Conservation (phyloP, 2,113 vertebrate genomes). For the Plectropomus leopardus region DNA sequence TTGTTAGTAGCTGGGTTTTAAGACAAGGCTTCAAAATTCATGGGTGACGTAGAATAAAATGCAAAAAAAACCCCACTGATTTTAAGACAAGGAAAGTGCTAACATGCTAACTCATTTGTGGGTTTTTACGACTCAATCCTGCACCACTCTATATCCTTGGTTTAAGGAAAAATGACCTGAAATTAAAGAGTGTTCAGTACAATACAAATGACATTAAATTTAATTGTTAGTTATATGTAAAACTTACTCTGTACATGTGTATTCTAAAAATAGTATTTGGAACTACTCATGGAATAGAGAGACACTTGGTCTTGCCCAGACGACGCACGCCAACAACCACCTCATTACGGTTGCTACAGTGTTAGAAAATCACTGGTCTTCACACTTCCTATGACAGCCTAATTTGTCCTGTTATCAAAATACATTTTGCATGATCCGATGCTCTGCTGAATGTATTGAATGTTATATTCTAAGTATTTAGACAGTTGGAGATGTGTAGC, state of each 20-base stretch:
- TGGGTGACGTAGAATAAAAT: too few relatives aligned
- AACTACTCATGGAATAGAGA: background rate
- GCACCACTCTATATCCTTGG: too few relatives aligned
- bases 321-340: background rate
- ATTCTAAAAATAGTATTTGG: background rate
- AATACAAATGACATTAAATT: background rate
- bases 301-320: conserved; percentile 4
- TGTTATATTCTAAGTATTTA: background rate
- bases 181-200: background rate
- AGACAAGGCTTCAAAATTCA: too few relatives aligned
- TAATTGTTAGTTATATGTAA: background rate
- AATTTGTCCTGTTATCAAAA: conserved; percentile 91
- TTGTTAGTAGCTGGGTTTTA: too few relatives aligned
- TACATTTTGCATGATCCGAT: conserved; percentile 81
- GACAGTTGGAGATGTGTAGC: background rate
- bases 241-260: background rate
- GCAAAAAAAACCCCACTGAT: too few relatives aligned
- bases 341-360: conserved; percentile 82
- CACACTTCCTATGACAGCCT: conserved; percentile 90
- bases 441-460: background rate
- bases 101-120: too few relatives aligned
- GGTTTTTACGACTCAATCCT: too few relatives aligned
- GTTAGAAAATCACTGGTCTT: conserved; percentile 87
- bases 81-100: too few relatives aligned
- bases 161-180: background rate